phyloP scores from a whole-genome alignment of 2,113 vertebrate species.

The Myanophis thanlyinensis region DNA sequence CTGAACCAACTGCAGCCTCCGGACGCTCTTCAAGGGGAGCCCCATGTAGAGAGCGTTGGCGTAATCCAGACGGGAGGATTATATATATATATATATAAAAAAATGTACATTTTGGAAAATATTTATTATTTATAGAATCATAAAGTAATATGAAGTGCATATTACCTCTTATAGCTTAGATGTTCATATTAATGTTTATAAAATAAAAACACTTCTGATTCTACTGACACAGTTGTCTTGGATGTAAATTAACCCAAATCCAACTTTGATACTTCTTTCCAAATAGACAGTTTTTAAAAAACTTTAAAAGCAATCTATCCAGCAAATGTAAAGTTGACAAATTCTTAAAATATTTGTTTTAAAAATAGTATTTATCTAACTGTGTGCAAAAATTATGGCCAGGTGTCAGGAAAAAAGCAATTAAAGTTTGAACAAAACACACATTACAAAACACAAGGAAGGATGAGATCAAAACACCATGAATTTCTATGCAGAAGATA shows the following conservation, averaged over 20 bases:
- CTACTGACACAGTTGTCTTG: not conserved
- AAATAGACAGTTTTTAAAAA: not conserved
- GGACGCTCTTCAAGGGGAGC: no score
- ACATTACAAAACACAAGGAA: not conserved
- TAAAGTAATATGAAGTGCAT: not conserved
- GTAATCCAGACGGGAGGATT: no score
- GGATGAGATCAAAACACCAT: not conserved
- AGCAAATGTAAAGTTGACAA: not conserved
- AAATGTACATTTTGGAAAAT: not conserved
- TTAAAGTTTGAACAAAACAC: not conserved
- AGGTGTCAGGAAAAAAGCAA: not conserved
- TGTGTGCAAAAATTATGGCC: not conserved
- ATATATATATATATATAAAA: not conserved
- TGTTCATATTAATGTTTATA: not conserved
- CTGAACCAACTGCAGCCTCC: no score
- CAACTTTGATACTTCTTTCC: not conserved
- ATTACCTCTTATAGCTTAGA: not conserved
- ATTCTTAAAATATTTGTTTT: not conserved
- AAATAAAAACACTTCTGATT: not conserved
- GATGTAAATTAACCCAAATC: not conserved
- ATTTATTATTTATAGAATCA: not conserved
- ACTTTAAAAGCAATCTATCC: not conserved
- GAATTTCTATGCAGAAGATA: not conserved
- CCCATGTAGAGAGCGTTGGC: no score
- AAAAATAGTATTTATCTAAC: not conserved